Evolutionary conservation across 2,888 invertebrate genomes (phyloP), one percentile per base, ranked within the genome.

Genomic region (Sminthurinus aureus): DNA sequence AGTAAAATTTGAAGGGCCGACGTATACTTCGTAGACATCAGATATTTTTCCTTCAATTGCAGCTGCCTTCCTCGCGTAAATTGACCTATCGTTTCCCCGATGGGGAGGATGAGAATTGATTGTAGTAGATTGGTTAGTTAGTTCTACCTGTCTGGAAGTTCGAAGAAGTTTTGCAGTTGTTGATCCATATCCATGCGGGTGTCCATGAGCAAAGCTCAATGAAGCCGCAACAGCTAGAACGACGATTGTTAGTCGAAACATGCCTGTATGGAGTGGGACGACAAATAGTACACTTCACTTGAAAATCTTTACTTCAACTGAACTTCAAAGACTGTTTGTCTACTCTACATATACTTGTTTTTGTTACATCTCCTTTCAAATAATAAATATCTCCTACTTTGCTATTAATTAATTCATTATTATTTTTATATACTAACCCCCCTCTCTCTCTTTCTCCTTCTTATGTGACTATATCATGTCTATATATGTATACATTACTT

Each of bases 1-100:
- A 64, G 79, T 79, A 52, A 50, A 38, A 67, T 85, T 83, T 50
- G 84, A 79, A 11, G 88, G 86, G 6, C 87, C 86, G 0, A 88
- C 87, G 52, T 85, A 87, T 64, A 88, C 88, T 87, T 87, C 86
- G 79, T 88, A 88, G 15, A 88, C 87, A 83, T 88, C 88, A 79
- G 86, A 86, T 3, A 85, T 83, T 26, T 87, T 85, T 64, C 86
- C 86, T n/a, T 86, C 81, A n/a, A 84, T 81, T 2, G 85, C 87
- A 71, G 85, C 86, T 71, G 83, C 85, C 75, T 85, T 79, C n/a
- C 87, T 71, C 8, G 88, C 88, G 74, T 88, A 88, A 15, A 87
- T 86, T 13, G 87, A 87, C 66, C 88, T 83, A 83, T 88, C 88
- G 15, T 85, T 73, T 12, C 52, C 52, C 18, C 66, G 24, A 24